Conservation (phyloP, 2,888 invertebrate genomes). For the Diarsia mendica region DNA sequence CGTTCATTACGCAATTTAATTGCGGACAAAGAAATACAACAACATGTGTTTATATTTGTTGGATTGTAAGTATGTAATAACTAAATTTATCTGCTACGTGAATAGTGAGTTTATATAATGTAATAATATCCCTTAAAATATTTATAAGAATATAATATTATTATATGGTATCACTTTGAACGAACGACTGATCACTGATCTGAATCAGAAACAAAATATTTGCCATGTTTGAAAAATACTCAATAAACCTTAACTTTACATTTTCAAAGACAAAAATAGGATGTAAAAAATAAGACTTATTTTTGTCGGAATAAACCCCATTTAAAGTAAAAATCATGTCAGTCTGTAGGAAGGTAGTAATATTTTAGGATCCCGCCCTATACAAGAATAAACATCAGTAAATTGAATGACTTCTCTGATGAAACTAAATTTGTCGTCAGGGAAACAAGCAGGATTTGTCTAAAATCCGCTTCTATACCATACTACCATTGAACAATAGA, state of each 20-base stretch:
- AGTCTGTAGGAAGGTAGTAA: not conserved
- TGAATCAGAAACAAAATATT: not conserved
- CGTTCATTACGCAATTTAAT: constrained; percentile 55
- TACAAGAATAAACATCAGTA: not conserved
- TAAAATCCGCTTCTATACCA: constrained; percentile 2
- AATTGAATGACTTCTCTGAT: too few species aligned
- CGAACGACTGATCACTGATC: too few species aligned
- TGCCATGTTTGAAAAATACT: not conserved
- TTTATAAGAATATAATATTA: not conserved
- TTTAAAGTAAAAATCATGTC: not conserved
- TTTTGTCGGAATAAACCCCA: not conserved
- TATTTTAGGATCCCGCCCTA: not conserved
- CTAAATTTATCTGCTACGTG: not conserved
- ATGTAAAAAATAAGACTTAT: not conserved
- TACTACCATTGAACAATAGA: not conserved
- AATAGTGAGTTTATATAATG: not conserved
- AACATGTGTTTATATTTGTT: constrained; percentile 26
- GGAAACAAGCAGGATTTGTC: not conserved
- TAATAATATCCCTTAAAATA: not conserved
- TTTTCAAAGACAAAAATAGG: not conserved
- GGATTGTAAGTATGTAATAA: not conserved
- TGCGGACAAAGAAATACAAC: constrained; percentile 51
- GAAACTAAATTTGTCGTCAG: not conserved
- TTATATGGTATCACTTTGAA: not conserved
- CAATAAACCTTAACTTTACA: not conserved